Conservation (phyloP, 2,113 vertebrate species). For the Petaurus breviceps region DNA sequence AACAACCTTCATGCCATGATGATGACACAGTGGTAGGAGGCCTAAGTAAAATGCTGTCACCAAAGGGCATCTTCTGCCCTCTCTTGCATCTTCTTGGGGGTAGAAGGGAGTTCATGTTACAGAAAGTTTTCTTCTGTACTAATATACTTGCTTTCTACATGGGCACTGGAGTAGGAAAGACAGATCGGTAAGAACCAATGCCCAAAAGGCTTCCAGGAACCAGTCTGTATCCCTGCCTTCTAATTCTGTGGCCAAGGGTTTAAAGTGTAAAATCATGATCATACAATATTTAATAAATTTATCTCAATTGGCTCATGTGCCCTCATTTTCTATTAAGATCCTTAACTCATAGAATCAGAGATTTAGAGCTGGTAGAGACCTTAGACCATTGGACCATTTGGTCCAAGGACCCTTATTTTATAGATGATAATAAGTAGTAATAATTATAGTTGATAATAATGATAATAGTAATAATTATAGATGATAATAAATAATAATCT, state of each 20-base stretch:
- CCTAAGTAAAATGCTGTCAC: background rate
- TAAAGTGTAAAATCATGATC: background rate
- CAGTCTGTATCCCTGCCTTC: background rate
- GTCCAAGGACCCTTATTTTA: background rate
- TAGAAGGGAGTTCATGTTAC: background rate
- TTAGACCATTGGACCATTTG: background rate
- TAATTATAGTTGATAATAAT: too few relatives aligned
- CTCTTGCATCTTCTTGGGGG: background rate
- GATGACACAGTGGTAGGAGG: background rate
- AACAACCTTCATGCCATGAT: background rate
- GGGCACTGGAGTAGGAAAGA: background rate
- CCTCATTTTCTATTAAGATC: background rate
- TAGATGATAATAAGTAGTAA: background rate
- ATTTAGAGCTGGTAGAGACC: background rate
- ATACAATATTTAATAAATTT: background rate
- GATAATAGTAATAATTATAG: too few relatives aligned
- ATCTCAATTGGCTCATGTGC: background rate
- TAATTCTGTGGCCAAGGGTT: background rate
- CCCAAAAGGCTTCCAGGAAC: background rate
- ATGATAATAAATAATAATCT: background rate
- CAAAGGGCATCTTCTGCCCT: background rate
- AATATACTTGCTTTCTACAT: background rate
- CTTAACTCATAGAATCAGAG: background rate
- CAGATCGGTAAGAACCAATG: background rate
- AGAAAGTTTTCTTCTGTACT: background rate